A percentile compares a stretch with the other conserved stretches of the same genome.
Evolutionary conservation across 2,888 invertebrate species (phyloP).

Genomic region (Erannis defoliaria): DNA sequence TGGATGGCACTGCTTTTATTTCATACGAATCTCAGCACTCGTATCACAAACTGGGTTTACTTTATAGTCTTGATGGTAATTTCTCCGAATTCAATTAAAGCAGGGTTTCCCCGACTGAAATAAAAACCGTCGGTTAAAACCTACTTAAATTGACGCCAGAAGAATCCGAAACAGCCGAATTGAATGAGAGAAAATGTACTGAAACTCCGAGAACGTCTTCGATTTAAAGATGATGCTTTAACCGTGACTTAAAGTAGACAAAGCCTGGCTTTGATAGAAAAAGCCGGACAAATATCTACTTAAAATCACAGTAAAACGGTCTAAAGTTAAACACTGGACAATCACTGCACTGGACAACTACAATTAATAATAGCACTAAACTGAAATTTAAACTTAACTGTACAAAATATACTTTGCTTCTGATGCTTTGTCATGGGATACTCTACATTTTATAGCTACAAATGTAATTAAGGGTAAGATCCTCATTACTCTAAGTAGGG

Average conservation of each 20-base stretch:
- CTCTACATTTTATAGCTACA: neutral
- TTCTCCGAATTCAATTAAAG: constrained; percentile 38
- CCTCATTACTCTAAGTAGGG: neutral
- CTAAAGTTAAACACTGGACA: neutral
- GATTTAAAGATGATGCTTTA: neutral
- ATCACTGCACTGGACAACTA: neutral
- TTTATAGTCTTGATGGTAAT: too few species aligned
- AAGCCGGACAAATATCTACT: constrained; percentile 55
- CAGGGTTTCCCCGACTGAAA: constrained; percentile 39
- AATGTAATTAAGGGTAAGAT: constrained; percentile 1
- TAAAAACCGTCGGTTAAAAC: constrained; percentile 42
- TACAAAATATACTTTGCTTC: neutral
- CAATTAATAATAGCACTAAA: neutral
- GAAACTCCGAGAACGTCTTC: neutral
- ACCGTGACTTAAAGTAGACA: constrained; percentile 40
- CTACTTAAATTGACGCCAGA: constrained; percentile 46
- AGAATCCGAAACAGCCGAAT: too few species aligned
- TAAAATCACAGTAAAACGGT: constrained; percentile 44
- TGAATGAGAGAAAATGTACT: too few species aligned
- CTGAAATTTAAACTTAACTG: constrained; percentile 1
- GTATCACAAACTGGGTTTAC: too few species aligned
- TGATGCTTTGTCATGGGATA: constrained; percentile 1
- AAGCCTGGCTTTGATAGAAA: constrained; percentile 34
- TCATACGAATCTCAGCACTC: too few species aligned
- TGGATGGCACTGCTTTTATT: too few species aligned